phyloP scores from a whole-genome alignment of 1,140 invertebrate genomes.

The Trachymyrmex cornetzi region DNA sequence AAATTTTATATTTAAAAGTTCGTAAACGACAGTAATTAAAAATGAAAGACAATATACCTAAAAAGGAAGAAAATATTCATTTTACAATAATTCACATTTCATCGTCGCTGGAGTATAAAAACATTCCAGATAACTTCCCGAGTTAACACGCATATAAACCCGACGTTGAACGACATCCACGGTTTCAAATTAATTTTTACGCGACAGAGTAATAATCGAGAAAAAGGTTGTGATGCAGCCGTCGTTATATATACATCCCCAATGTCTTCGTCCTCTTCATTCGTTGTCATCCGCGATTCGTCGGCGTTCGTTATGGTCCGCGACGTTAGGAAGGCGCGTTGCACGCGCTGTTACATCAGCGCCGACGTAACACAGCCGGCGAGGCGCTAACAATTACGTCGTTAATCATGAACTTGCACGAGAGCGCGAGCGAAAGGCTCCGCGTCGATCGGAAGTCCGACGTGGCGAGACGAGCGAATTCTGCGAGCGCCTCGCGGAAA shows the following conservation, averaged over 20 bases:
- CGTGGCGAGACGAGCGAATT: conserved; percentile 35
- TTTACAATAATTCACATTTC: too few relatives aligned
- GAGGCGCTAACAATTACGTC: conserved; percentile 61
- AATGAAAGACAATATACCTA: too few relatives aligned
- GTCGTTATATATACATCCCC: not conserved
- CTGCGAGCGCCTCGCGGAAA: conserved; percentile 54
- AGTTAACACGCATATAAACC: not conserved
- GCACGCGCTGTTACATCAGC: conserved; percentile 57
- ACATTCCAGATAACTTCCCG: too few relatives aligned
- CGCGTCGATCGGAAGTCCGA: conserved; percentile 56
- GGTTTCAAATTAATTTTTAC: not conserved
- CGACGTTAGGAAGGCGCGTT: conserved; percentile 59
- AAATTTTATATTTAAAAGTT: too few relatives aligned
- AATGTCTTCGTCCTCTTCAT: not conserved
- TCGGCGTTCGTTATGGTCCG: conserved; percentile 69
- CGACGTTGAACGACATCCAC: not conserved
- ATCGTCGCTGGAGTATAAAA: too few relatives aligned
- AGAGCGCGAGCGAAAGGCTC: conserved; percentile 28
- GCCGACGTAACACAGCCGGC: conserved; percentile 53
- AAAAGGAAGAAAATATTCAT: too few relatives aligned
- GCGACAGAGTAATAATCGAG: not conserved
- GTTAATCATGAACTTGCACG: conserved; percentile 59
- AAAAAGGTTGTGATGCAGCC: not conserved
- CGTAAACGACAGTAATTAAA: too few relatives aligned
- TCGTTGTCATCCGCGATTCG: conserved; percentile 27